A percentile compares a stretch with the other conserved stretches of the same genome.
phyloP scores from a whole-genome alignment of 2,888 invertebrate genomes.

The Dendrolimus houi region DNA sequence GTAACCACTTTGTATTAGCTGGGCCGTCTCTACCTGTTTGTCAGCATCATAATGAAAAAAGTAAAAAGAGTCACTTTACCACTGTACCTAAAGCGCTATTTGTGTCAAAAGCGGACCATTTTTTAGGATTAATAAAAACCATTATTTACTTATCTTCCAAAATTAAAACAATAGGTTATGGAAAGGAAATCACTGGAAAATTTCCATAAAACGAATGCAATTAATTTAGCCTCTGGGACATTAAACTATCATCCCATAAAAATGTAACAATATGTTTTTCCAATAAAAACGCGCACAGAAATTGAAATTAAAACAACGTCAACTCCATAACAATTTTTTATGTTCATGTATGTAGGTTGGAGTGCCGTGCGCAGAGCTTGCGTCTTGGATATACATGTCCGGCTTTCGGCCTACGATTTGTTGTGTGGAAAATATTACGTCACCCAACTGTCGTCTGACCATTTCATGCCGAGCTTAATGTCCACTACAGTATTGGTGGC shows the following conservation, averaged over 20 bases:
- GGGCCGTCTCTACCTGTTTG: too few relatives aligned
- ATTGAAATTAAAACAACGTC: conserved; percentile 43
- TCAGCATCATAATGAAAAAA: too few relatives aligned
- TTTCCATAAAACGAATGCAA: background rate
- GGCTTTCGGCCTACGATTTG: conserved; percentile 57
- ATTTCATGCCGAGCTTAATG: conserved; percentile 27
- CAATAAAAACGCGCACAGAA: conserved; percentile 23
- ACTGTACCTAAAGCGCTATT: too few relatives aligned
- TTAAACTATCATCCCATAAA: background rate
- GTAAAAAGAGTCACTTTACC: too few relatives aligned
- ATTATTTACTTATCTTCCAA: too few relatives aligned
- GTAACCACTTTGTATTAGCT: too few relatives aligned
- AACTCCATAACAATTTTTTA: conserved; percentile 49
- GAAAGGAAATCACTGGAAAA: background rate
- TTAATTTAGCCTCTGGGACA: background rate
- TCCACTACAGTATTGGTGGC: conserved; percentile 16
- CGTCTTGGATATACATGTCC: conserved; percentile 52
- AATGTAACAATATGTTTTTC: conserved; percentile 13
- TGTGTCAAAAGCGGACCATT: too few relatives aligned
- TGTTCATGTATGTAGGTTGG: conserved; percentile 62
- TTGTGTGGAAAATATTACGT: conserved; percentile 55
- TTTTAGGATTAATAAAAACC: too few relatives aligned
- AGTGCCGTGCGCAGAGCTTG: conserved; percentile 67
- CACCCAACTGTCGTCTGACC: conserved; percentile 33
- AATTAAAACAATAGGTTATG: background rate